A percentile compares a stretch with the other conserved stretches of the same genome.
Conservation (phyloP, 2,113 vertebrate genomes). For the Lepisosteus osseus region DNA sequence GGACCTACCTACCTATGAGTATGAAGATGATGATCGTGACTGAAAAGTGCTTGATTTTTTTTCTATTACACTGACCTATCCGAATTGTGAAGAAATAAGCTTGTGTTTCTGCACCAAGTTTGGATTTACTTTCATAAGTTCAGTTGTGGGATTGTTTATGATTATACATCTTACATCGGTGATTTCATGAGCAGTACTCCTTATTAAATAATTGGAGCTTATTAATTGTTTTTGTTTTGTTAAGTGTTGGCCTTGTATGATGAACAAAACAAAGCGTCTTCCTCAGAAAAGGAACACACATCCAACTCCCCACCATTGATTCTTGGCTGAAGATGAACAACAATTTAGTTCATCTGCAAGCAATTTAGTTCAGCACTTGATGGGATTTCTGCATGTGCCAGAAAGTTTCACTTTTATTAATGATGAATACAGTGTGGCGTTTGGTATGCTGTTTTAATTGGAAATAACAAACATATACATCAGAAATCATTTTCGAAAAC, state of each 20-base stretch:
- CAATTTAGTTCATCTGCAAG: constrained; percentile 31
- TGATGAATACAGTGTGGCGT: constrained; percentile 19
- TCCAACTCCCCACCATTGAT: constrained; percentile 28
- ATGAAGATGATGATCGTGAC: too few species aligned
- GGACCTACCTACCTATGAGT: too few species aligned
- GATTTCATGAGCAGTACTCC: constrained; percentile 30
- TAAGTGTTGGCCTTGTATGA: constrained; percentile 27
- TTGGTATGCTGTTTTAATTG: constrained; percentile 16
- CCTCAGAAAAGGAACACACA: constrained; percentile 26
- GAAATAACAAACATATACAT: neutral
- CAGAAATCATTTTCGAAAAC: neutral
- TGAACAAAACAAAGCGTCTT: constrained; percentile 23
- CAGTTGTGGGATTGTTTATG: neutral
- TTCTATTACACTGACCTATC: too few species aligned
- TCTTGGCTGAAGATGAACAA: constrained; percentile 31
- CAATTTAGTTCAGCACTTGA: constrained; percentile 33
- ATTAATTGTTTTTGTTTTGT: constrained; percentile 40
- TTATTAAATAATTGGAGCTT: constrained; percentile 38
- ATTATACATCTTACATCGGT: constrained; percentile 10
- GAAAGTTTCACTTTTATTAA: constrained; percentile 12
- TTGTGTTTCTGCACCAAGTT: neutral
- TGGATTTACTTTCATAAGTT: neutral
- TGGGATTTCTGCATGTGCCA: constrained; percentile 15
- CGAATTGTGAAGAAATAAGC: too few species aligned
- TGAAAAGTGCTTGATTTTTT: too few species aligned